Evolutionary conservation across 2,888 invertebrate species (phyloP), one percentile per base, ranked within the genome.

Genomic region (Ecliptopera silaceata): DNA sequence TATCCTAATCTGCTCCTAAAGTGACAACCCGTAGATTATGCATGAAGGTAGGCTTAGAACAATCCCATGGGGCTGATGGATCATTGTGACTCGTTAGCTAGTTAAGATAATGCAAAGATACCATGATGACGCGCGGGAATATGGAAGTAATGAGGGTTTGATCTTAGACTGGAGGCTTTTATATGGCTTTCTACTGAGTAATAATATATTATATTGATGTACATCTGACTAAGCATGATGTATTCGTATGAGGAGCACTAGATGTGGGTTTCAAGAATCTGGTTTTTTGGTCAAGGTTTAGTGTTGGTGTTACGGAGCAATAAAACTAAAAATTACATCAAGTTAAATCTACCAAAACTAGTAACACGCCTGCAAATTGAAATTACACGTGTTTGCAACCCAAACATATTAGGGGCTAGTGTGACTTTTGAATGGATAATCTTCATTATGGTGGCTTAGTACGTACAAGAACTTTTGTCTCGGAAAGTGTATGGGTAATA

Each of bases 1-100:
- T 65, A 47, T 56, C 36, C 52, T 72, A 69, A 71, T 65, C 64
- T 59, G 54, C 53, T 66, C 50, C 62, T 69, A 68, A 70, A 72
- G 70, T 65, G 68, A 54, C 54, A 51, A 55, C 43, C 49, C 42
- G 43, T 62, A 69, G 64, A 72, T 74, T 78, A 80, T 79, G 80
- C 79, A 79, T 72, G 71, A 74, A 70, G 68, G 69, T 64, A 61
- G 60, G 63, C 62, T 64, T 65, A 52, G 61, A 56, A 49, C 54
- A 61, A 49, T 59, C 61, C 52, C 64, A 47, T 46, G 70, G 70
- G 70, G 66, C 74, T 77, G 79, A 80, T 82, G 75, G 77, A 80
- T 82, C 75, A 72, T 75, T 69, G 66, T 71, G 64, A 59, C 66
- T 61, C 57, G 68, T 63, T 55, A 56, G 66, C 65, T 65, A 68